A percentile compares a stretch with the other conserved stretches of the same genome.
These are phyloP conservation scores for Leptinotarsa peninsularis DNA, from an alignment of 2,888 invertebrate species.

Conservation along the genomic window DNA sequence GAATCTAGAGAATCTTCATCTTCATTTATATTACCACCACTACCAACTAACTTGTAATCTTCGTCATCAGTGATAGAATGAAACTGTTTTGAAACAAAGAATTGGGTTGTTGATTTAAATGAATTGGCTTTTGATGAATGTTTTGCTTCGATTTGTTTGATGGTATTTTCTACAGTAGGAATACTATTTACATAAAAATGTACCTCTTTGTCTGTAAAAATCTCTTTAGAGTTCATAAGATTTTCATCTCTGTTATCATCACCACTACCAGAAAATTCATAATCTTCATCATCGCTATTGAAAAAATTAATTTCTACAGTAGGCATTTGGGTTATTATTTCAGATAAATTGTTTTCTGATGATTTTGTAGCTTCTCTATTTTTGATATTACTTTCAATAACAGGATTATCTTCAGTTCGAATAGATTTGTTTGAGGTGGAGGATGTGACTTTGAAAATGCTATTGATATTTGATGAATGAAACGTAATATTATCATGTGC, in stretches of 20 bases:
- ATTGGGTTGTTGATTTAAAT: not conserved
- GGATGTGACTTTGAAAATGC: no score
- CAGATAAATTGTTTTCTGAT: not conserved
- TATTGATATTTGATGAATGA: no score
- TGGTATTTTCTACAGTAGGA: not conserved
- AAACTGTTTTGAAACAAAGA: not conserved
- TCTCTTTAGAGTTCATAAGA: no score
- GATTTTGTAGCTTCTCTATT: not conserved
- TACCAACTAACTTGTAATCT: constrained; percentile 19
- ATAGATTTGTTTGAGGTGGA: not conserved
- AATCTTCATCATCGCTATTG: not conserved
- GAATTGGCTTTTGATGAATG: not conserved
- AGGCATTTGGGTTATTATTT: not conserved
- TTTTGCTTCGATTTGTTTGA: not conserved
- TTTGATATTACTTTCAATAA: not conserved
- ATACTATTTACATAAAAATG: no score
- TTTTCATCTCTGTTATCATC: not conserved
- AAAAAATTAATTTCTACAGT: not conserved
- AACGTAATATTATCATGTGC: not conserved
- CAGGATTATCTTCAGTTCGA: not conserved
- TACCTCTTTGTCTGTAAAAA: no score
- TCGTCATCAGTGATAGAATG: not conserved
- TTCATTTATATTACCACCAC: not conserved
- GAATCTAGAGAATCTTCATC: not conserved
- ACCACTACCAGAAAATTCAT: not conserved